Evolutionary conservation across 2,113 vertebrate species (phyloP).

Genomic region (Cricetomys ansorgei): DNA sequence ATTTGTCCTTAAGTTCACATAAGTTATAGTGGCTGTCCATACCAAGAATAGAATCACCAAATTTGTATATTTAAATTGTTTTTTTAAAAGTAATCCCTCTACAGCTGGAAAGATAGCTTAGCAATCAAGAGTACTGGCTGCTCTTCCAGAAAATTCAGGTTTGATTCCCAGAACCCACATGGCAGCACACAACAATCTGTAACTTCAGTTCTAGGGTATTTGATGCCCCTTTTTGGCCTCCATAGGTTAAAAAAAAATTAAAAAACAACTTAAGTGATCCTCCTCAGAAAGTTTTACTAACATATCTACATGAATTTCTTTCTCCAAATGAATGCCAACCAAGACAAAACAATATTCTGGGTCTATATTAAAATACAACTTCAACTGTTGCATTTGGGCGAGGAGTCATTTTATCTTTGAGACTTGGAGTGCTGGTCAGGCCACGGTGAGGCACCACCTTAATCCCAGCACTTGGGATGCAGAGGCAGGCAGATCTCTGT

Average conservation of each 20-base stretch:
- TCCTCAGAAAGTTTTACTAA: neutral
- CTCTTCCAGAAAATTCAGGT: neutral
- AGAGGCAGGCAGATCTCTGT: no score
- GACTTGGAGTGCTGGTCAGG: neutral
- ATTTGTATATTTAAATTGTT: constrained; percentile 29
- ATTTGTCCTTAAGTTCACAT: neutral
- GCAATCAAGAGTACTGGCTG: neutral
- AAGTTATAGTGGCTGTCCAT: neutral
- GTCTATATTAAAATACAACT: constrained; percentile 37
- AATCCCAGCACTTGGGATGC: no score
- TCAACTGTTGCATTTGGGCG: neutral
- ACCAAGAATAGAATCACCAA: neutral
- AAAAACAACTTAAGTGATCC: neutral
- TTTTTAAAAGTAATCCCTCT: neutral
- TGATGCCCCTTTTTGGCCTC: neutral
- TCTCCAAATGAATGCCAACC: constrained; percentile 21
- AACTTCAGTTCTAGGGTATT: neutral
- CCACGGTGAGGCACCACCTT: no score
- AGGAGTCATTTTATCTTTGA: constrained; percentile 25
- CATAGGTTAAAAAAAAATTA: neutral
- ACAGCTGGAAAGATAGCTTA: neutral
- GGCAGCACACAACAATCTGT: neutral
- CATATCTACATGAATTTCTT: constrained; percentile 20
- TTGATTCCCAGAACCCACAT: neutral
- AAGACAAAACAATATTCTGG: constrained; percentile 11